Evolutionary conservation across 1,140 invertebrate genomes (phyloP).

Genomic region (Trichonephila clavipes): DNA sequence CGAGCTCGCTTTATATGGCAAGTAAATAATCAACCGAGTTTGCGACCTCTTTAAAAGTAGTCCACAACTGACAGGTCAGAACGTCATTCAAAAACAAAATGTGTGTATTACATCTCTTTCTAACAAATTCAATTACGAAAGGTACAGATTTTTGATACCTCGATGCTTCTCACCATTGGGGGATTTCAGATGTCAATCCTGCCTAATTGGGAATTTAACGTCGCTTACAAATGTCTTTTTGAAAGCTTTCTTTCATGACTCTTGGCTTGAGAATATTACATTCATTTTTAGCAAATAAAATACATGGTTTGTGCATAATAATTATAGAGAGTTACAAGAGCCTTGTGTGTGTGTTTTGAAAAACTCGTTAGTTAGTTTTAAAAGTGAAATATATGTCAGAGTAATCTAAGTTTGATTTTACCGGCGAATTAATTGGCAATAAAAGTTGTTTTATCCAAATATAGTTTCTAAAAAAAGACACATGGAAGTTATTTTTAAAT

Average conservation of each 20-base stretch:
- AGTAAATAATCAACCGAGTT: not conserved
- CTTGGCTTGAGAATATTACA: not conserved
- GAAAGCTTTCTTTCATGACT: not conserved
- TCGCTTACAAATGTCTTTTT: not conserved
- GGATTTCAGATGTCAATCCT: not conserved
- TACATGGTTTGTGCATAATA: not conserved
- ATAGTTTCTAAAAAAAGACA: no score
- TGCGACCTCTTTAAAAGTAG: not conserved
- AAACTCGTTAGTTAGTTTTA: no score
- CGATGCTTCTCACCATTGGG: not conserved
- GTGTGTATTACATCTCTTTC: not conserved
- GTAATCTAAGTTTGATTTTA: no score
- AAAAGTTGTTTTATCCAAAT: no score
- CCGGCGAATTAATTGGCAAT: no score
- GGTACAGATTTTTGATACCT: not conserved
- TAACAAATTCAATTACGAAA: slow-evolving; percentile 19
- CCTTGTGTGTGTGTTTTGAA: no score
- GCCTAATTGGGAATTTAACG: not conserved
- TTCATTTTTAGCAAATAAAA: not conserved
- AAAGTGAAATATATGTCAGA: no score
- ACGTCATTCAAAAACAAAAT: not conserved
- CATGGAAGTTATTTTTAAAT: no score
- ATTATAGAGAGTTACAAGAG: no score
- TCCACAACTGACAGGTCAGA: not conserved
- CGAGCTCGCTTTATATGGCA: not conserved